Evolutionary conservation across 2,113 vertebrate species (phyloP).

Genomic region (Caloenas nicobarica): DNA sequence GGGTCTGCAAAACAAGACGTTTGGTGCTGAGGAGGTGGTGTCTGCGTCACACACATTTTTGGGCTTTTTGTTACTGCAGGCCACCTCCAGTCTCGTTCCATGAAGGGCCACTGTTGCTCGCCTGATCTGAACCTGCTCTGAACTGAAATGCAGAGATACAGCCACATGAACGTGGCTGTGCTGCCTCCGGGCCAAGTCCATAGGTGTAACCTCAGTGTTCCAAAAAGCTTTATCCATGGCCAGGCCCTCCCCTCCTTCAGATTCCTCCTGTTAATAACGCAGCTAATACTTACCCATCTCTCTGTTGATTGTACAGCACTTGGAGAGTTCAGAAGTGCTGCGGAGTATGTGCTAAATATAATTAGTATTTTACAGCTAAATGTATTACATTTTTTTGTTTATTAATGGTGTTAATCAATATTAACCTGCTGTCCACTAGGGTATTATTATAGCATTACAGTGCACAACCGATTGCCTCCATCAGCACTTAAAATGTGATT

Average conservation of each 20-base stretch:
- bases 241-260: background rate
- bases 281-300: background rate
- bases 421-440: background rate
- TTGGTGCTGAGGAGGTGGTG: background rate
- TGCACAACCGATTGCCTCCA: background rate
- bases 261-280: background rate
- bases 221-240: background rate
- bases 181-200: background rate
- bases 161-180: accelerated
- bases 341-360: background rate
- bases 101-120: background rate
- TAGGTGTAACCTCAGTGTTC: background rate
- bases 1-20: background rate
- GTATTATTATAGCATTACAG: background rate
- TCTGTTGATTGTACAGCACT: background rate
- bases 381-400: background rate
- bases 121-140: background rate
- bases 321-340: background rate
- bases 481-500: constrained; percentile 12
- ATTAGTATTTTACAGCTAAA: background rate
- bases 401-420: constrained; percentile 42
- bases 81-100: background rate
- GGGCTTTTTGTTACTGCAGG: accelerated
- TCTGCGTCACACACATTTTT: background rate
- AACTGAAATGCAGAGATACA: background rate